Base-by-base conservation (phyloP, 1,140 invertebrate genomes). In the Bombus superbus region DNA sequence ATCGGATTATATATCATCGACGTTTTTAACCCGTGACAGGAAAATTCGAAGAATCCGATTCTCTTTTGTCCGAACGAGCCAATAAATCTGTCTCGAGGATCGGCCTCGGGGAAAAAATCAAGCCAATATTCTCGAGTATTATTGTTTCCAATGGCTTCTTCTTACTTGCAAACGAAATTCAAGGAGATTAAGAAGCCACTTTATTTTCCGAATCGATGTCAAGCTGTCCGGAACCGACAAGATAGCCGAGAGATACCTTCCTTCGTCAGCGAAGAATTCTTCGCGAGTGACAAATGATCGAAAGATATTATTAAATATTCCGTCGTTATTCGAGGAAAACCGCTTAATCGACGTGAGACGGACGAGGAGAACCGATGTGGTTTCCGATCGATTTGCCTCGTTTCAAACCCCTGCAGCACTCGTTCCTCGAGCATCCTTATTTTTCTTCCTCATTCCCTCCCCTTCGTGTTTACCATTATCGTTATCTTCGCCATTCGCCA, bases 291-390 rank as follows among this genome's bases (percentile, higher is more conserved):
- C 73, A 74, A 74, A 74, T 32, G 42, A 44, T 74, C 53, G 44
- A 74, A 74, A 74, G 44, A 32, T 40, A 74, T 74, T 74, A 74
- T 74, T 74, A 74, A 74, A 74, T 44, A 74, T 53, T 74, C 44
- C n/a, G 44, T 10, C 32, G n/a, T 10, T 74, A 74, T 2, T 18
- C 13, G 22, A 35, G 44, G 22, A 53, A n/a, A 74, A 10, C n/a
- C 73, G 53, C 73, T 74, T 53, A 53, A 74, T 53, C 73, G 73
- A 47, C n/a, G 22, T 35, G 44, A 18, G 35, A 53, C 2, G 59
- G 32, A 32, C 32, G 32, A 32, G 32, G 32, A 13, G 38, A 68
- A 83, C 66, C 62, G 42, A 69, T 77, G 42, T n/a, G 47, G 59
- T 74, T 42, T n/a, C 57, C 32, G 22, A 74, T 74, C 71, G 71